Conservation (phyloP, 2,113 vertebrate genomes). For the Nerophis lumbriciformis region DNA sequence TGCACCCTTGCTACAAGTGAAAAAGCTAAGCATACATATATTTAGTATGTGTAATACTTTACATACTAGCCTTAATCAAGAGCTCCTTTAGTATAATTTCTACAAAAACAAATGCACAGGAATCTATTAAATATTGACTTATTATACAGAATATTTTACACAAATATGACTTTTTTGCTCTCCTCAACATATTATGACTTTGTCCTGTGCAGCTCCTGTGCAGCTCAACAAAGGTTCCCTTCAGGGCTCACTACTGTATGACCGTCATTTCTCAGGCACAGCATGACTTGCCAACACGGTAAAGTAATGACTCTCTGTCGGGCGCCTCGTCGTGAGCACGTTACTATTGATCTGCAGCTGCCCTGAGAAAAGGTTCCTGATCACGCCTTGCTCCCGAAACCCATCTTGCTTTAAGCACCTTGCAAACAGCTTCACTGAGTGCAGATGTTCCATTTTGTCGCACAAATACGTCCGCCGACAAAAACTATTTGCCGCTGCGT, state of each 20-base stretch:
- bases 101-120: too few relatives aligned
- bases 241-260: not conserved
- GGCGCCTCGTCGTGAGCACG: conserved; percentile 16
- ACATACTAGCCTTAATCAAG: too few relatives aligned
- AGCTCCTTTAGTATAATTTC: too few relatives aligned
- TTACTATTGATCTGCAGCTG: conserved; percentile 40
- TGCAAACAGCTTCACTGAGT: not conserved
- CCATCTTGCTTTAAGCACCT: conserved; percentile 12
- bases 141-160: too few relatives aligned
- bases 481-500: too few relatives aligned
- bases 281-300: not conserved
- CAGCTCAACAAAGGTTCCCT: conserved; percentile 7
- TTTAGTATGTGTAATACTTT: too few relatives aligned
- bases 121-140: too few relatives aligned
- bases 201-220: not conserved
- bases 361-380: conserved; percentile 11
- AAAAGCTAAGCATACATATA: too few relatives aligned
- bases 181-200: not conserved
- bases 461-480: not conserved
- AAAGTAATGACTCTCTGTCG: conserved; percentile 31
- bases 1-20: too few relatives aligned
- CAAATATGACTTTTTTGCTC: not conserved
- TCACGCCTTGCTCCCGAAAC: not conserved
- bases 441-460: not conserved
- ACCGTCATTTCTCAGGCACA: not conserved